Percentiles rank a stretch among this genome's conserved stretches.
phyloP scores from a whole-genome alignment of 2,888 invertebrate genomes.

The Meteorus colon region DNA sequence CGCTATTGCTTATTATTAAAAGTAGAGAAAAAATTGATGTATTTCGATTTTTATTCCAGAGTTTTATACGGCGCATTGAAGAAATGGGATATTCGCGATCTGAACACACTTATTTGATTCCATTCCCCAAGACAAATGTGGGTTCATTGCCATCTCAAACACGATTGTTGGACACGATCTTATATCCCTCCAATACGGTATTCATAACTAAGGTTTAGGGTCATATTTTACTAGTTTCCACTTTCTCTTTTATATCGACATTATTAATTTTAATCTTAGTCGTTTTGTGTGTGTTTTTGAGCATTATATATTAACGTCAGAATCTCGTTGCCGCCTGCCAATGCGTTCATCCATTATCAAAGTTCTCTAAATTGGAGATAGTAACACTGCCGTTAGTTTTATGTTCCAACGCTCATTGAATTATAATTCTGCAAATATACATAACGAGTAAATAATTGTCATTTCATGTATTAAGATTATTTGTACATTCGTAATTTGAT shows the following conservation, averaged over 20 bases:
- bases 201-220: constrained; percentile 70
- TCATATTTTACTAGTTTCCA: background rate
- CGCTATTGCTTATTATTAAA: constrained; percentile 12
- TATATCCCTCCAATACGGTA: constrained; percentile 71
- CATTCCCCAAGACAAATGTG: constrained; percentile 69
- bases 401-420: constrained; percentile 27
- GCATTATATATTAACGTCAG: background rate
- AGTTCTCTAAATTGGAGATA: constrained; percentile 24
- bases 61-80: constrained; percentile 67
- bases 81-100: constrained; percentile 66
- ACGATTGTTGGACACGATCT: constrained; percentile 66
- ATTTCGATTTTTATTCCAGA: constrained; percentile 53
- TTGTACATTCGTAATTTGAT: background rate
- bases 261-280: background rate
- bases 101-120: constrained; percentile 68
- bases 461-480: background rate
- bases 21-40: background rate
- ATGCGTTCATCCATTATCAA: background rate
- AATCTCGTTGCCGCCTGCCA: background rate
- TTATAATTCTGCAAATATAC: background rate
- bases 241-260: constrained; percentile 16
- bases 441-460: background rate
- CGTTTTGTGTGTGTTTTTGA: background rate
- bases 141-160: constrained; percentile 64
- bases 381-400: constrained; percentile 49